A percentile compares a stretch with the other conserved stretches of the same genome.
phyloP scores from a whole-genome alignment of 2,888 invertebrate genomes.

The Zaprionus obscuricornis region DNA sequence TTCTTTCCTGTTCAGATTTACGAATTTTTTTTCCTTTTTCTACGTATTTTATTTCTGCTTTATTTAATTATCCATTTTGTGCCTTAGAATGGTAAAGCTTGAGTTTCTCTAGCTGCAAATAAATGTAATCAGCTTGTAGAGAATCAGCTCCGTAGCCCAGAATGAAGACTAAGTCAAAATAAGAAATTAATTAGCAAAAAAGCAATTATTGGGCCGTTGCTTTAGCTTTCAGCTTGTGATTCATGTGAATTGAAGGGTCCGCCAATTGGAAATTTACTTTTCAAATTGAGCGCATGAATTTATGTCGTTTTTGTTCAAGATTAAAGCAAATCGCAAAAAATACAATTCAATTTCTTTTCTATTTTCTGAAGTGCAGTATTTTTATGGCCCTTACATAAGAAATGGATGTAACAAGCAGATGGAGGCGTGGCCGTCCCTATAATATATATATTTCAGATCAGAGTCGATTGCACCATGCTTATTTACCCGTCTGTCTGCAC shows the following conservation, averaged over 20 bases:
- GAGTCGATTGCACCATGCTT: no score
- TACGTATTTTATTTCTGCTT: conserved; percentile 12
- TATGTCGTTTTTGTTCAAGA: conserved; percentile 6
- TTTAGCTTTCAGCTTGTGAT: conserved; percentile 27
- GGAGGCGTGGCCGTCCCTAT: no score
- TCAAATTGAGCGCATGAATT: conserved; percentile 23
- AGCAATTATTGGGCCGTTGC: conserved; percentile 78
- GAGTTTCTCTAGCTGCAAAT: no score
- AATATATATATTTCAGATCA: no score
- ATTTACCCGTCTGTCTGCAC: no score
- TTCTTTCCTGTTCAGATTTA: not conserved
- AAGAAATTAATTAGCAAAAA: conserved; percentile 83
- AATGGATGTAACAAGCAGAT: no score
- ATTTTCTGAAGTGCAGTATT: no score
- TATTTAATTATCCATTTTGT: conserved; percentile 68
- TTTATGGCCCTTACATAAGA: no score
- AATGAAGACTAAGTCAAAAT: conserved; percentile 69
- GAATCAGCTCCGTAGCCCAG: conserved; percentile 28
- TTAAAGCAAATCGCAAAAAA: conserved; percentile 1
- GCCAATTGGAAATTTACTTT: conserved; percentile 52
- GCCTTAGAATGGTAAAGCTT: conserved; percentile 43
- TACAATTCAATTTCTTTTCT: not conserved
- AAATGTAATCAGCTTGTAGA: conserved; percentile 38
- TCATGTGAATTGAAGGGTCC: conserved; percentile 38
- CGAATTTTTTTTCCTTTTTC: not conserved